Evolutionary conservation across 2,113 vertebrate genomes (phyloP).

Genomic region (Euleptes europaea): DNA sequence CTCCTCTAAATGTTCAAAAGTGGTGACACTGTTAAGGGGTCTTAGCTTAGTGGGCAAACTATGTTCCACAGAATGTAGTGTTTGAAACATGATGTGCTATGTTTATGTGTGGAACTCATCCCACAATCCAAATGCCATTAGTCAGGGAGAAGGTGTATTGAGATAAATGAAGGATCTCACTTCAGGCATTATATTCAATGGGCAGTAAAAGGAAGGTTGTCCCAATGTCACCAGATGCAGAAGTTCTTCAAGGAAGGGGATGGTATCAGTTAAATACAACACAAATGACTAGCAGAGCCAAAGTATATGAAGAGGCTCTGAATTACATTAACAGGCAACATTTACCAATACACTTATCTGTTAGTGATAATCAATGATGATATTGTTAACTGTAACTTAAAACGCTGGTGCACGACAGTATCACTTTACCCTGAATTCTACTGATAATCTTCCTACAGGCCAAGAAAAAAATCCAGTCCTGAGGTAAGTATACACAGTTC

Average conservation of each 20-base stretch:
- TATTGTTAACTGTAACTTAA: background rate
- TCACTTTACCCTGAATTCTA: background rate
- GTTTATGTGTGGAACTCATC: too few relatives aligned
- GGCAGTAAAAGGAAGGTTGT: too few relatives aligned
- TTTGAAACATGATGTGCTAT: background rate
- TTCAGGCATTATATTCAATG: background rate
- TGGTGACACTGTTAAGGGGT: background rate
- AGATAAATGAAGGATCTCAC: background rate
- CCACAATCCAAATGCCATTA: background rate
- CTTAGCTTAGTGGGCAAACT: background rate
- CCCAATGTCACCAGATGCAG: background rate
- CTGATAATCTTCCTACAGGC: background rate
- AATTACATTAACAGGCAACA: background rate
- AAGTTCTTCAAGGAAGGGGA: background rate
- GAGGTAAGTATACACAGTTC: background rate
- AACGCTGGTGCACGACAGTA: background rate
- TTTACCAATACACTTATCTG: background rate
- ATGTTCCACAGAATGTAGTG: background rate
- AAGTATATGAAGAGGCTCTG: background rate
- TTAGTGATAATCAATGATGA: background rate
- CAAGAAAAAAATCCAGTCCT: constrained; percentile 1
- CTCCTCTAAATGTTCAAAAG: background rate
- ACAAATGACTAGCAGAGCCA: background rate
- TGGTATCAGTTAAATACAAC: background rate
- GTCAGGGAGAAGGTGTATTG: background rate